These are phyloP conservation scores for Gnathonemus echidnorhynchus DNA, from an alignment of 2,113 vertebrate species.

Conservation along the genomic window DNA sequence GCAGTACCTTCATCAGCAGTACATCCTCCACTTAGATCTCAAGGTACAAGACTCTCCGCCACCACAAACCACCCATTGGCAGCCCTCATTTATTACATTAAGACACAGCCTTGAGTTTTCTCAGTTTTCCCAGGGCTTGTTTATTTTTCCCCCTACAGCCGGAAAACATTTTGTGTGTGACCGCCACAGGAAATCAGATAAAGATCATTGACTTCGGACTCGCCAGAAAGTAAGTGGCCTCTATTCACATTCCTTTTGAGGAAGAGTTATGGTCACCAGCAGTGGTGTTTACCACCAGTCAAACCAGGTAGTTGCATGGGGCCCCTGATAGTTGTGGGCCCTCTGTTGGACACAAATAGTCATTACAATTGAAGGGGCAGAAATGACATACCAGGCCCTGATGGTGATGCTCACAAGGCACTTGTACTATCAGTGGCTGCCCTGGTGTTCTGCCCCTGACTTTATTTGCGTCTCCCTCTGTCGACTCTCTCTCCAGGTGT, in stretches of 20 bases:
- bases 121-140: neutral
- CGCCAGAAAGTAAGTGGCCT: conserved; percentile 72
- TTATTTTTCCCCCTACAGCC: conserved; percentile 56
- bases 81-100: neutral
- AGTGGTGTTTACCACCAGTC: neutral
- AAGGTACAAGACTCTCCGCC: conserved; percentile 56
- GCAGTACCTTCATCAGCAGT: conserved; percentile 81
- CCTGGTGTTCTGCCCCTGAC: neutral
- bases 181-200: conserved; percentile 74
- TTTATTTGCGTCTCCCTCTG: neutral
- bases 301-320: neutral
- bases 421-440: neutral
- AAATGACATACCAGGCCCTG: neutral
- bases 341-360: neutral
- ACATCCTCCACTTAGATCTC: conserved; percentile 80
- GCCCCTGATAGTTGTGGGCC: neutral
- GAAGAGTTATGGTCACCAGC: neutral
- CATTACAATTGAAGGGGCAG: neutral
- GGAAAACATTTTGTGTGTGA: conserved; percentile 83
- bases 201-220: conserved; percentile 89
- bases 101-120: neutral
- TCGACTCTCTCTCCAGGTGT: conserved; percentile 1
- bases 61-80: neutral
- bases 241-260: neutral
- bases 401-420: neutral